These are phyloP conservation scores for Cuniculus paca DNA, from an alignment of 2,797 vertebrate species.

Conservation along the genomic window DNA sequence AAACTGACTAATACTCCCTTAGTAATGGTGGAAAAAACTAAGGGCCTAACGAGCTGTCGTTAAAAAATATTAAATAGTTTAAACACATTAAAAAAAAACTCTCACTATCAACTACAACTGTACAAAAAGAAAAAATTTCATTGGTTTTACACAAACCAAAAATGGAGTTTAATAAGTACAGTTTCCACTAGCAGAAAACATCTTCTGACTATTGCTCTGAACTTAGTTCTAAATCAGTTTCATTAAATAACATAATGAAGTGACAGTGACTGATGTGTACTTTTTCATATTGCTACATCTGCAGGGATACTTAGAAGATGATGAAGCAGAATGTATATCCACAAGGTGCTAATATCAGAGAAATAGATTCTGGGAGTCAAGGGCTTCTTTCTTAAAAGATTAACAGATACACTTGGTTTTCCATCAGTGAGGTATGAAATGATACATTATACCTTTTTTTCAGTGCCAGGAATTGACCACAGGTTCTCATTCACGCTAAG, in stretches of 20 bases:
- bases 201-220: not conserved
- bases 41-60: not conserved
- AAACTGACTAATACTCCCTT: not conserved
- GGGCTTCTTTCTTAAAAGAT: not conserved
- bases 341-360: not conserved
- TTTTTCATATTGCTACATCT: slow-evolving; percentile 41
- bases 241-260: not conserved
- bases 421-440: not conserved
- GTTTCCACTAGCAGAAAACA: slow-evolving; percentile 21
- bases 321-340: slow-evolving; percentile 4
- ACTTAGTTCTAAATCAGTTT: not conserved
- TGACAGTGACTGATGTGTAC: not conserved
- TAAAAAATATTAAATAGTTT: not conserved
- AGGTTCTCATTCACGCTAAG: not conserved
- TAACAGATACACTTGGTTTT: not conserved
- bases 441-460: not conserved
- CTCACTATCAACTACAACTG: slow-evolving; percentile 3
- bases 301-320: slow-evolving; percentile 41
- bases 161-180: slow-evolving; percentile 4
- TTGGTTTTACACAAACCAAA: not conserved
- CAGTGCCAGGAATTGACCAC: not conserved
- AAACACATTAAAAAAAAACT: slow-evolving; percentile 8
- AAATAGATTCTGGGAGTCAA: not conserved
- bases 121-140: not conserved
- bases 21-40: not conserved